phyloP scores from a whole-genome alignment of 2,888 invertebrate species.

The Microplitis manilae region DNA sequence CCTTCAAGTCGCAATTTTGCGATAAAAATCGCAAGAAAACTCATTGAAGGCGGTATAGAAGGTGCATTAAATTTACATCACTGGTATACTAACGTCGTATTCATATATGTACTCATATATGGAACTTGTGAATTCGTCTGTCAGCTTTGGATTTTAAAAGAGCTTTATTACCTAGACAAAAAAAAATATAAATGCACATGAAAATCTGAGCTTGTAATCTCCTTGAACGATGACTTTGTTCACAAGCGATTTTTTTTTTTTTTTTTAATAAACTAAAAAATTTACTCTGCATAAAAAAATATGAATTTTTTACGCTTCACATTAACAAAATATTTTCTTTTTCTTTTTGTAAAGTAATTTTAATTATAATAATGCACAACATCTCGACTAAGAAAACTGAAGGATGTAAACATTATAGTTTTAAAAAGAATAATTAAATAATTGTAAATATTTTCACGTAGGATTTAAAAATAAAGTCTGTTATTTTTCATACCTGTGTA shows the following conservation, averaged over 20 bases:
- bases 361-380: neutral
- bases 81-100: constrained; percentile 48
- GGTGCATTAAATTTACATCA: constrained; percentile 59
- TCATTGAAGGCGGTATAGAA: constrained; percentile 45
- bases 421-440: constrained; percentile 8
- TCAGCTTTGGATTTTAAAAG: constrained; percentile 26
- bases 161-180: constrained; percentile 9
- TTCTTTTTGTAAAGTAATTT: neutral
- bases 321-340: neutral
- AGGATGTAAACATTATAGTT: neutral
- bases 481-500: constrained; percentile 58
- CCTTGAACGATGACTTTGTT: constrained; percentile 13
- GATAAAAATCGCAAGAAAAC: constrained; percentile 55
- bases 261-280: neutral
- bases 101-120: constrained; percentile 18
- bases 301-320: neutral
- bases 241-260: neutral
- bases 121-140: constrained; percentile 29
- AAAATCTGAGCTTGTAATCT: constrained; percentile 20
- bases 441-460: constrained; percentile 8
- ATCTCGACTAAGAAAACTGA: neutral
- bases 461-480: constrained; percentile 36
- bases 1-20: constrained; percentile 51
- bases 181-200: constrained; percentile 40
- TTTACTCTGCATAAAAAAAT: neutral